phyloP scores from a whole-genome alignment of 2,888 invertebrate genomes.

The Notocelia uddmanniana region DNA sequence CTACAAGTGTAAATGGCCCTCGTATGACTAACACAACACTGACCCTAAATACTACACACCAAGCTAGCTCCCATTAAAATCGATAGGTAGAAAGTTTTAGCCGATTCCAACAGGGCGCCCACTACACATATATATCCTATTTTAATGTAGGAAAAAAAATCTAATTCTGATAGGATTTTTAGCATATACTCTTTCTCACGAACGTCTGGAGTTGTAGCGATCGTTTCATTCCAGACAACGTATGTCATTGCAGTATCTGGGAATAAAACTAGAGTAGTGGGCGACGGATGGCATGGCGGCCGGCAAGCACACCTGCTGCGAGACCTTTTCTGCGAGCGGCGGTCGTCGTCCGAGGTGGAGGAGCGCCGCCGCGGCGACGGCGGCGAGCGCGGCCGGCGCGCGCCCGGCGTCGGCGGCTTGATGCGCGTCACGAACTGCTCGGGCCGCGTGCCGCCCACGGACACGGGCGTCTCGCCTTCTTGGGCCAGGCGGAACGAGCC shows the following conservation, averaged over 20 bases:
- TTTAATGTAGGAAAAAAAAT: too few relatives aligned
- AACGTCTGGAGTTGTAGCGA: too few relatives aligned
- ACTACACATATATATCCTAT: too few relatives aligned
- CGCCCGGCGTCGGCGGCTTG: conserved; percentile 75
- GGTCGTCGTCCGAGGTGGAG: conserved; percentile 73
- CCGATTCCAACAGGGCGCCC: conserved; percentile 11
- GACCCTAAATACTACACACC: neutral
- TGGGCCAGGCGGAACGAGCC: conserved; percentile 89
- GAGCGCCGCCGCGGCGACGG: conserved; percentile 79
- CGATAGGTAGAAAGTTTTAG: neutral
- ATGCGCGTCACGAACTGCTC: conserved; percentile 84
- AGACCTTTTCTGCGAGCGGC: conserved; percentile 71
- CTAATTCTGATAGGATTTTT: too few relatives aligned
- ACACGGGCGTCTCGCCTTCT: conserved; percentile 82
- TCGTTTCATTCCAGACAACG: neutral
- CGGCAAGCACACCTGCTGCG: conserved; percentile 69
- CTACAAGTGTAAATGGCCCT: too few relatives aligned
- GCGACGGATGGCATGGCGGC: neutral
- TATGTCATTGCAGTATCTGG: neutral
- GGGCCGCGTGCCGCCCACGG: conserved; percentile 78
- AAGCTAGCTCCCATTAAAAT: neutral
- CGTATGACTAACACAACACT: neutral
- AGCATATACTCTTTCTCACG: too few relatives aligned
- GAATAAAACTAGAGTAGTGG: neutral
- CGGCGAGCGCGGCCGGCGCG: conserved; percentile 76